phyloP scores from a whole-genome alignment of 2,797 vertebrate species.

The Scyliorhinus canicula region DNA sequence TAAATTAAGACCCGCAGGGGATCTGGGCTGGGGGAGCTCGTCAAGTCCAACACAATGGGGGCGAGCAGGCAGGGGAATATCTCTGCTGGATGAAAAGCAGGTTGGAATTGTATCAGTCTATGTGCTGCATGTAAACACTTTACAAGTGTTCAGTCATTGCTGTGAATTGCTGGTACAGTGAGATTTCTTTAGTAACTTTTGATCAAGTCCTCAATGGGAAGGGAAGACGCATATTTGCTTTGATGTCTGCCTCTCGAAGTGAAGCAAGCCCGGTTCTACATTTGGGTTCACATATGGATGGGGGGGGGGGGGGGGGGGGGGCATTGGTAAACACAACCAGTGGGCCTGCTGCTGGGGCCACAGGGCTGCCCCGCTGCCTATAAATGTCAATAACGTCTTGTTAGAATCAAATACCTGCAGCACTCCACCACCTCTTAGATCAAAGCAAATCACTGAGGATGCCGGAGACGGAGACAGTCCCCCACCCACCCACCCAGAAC shows the following conservation, averaged over 20 bases:
- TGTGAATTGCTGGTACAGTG: neutral
- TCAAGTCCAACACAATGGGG: neutral
- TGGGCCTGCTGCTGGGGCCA: neutral
- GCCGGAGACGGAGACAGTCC: no score
- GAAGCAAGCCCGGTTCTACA: neutral
- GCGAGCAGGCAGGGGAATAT: no score
- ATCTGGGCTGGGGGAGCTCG: neutral
- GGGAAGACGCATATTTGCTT: neutral
- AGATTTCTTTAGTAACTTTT: neutral
- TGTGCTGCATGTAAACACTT: neutral
- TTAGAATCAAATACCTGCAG: neutral
- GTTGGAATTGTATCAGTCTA: neutral
- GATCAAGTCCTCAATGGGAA: neutral
- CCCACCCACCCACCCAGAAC: no score
- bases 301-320: no score
- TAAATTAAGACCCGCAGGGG: neutral
- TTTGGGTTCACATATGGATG: neutral
- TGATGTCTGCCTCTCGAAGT: neutral
- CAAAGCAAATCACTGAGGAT: no score
- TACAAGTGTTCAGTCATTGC: no score
- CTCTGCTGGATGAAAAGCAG: neutral
- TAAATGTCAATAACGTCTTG: neutral
- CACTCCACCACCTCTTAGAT: no score
- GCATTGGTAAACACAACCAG: neutral
- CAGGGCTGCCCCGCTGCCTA: neutral